phyloP scores from a whole-genome alignment of 2,113 vertebrate species.

The Promerops cafer region DNA sequence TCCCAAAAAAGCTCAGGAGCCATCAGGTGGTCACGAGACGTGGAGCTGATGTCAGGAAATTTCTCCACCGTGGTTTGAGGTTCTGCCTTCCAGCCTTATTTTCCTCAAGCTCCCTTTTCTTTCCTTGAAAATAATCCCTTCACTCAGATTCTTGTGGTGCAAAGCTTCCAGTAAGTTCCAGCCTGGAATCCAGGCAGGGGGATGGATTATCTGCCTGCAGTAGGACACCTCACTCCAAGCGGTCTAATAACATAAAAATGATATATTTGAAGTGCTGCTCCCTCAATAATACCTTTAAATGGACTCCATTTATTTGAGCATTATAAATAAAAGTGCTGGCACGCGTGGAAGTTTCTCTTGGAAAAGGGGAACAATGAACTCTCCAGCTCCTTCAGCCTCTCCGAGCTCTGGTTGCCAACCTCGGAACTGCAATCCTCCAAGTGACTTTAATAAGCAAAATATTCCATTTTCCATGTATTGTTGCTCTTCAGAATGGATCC shows the following conservation, averaged over 20 bases:
- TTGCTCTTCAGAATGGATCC: conserved; percentile 8
- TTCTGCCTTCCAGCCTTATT: conserved; percentile 40
- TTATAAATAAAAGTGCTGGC: conserved; percentile 59
- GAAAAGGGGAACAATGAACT: background rate
- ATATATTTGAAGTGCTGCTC: conserved; percentile 18
- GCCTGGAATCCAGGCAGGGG: background rate
- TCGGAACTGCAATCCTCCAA: conserved; percentile 30
- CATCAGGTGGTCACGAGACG: conserved; percentile 25
- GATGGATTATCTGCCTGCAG: conserved; percentile 12
- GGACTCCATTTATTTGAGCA: conserved; percentile 30
- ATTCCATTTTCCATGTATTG: conserved; percentile 38
- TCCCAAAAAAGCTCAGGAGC: background rate
- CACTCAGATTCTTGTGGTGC: conserved; percentile 35
- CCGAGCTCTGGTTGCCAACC: conserved; percentile 27
- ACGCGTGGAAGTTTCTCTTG: conserved; percentile 23
- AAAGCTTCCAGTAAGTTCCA: conserved; percentile 65
- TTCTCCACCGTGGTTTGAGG: conserved; percentile 50
- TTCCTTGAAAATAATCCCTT: conserved; percentile 52
- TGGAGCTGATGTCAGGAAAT: background rate
- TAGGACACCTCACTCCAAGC: conserved; percentile 32
- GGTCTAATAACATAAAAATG: conserved; percentile 40
- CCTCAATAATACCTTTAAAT: conserved; percentile 30
- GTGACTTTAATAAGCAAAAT: conserved; percentile 37
- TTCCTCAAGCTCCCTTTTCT: conserved; percentile 18
- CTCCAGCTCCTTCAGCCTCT: conserved; percentile 54